Percentiles rank a stretch among this genome's conserved stretches.
phyloP scores from a whole-genome alignment of 2,797 vertebrate genomes.

The Salmo trutta region DNA sequence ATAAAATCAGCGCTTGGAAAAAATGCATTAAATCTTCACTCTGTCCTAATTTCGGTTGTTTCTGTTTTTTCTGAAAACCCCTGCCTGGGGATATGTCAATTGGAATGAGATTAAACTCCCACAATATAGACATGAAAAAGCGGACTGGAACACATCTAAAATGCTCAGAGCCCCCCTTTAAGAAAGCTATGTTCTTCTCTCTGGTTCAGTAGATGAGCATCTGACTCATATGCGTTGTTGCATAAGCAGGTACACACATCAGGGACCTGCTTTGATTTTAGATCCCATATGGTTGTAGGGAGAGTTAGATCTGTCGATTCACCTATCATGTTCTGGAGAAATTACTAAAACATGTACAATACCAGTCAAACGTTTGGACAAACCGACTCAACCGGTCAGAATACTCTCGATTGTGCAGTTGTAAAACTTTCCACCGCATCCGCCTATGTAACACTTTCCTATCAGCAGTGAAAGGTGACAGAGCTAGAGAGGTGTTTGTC shows the following conservation, averaged over 20 bases:
- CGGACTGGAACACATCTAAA: conserved; percentile 70
- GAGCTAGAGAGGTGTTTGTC: too few species aligned
- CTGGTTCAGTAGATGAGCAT: conserved; percentile 67
- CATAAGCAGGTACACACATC: conserved; percentile 69
- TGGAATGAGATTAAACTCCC: conserved; percentile 81
- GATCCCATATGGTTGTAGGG: conserved; percentile 18
- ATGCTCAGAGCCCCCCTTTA: conserved; percentile 68
- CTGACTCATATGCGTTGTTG: conserved; percentile 71
- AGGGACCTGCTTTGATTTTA: conserved; percentile 43
- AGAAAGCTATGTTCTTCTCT: conserved; percentile 58
- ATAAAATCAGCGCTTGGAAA: conserved; percentile 36
- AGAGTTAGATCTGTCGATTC: conserved; percentile 21
- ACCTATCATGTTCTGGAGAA: conserved; percentile 10
- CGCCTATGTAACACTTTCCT: too few species aligned
- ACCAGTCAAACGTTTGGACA: too few species aligned
- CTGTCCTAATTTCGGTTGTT: conserved; percentile 72
- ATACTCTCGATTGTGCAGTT: too few species aligned
- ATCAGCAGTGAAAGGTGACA: too few species aligned
- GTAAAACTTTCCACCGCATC: too few species aligned
- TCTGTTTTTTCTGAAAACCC: conserved; percentile 42
- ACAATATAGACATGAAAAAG: conserved; percentile 63
- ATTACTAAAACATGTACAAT: conserved; percentile 32
- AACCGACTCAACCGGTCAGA: too few species aligned
- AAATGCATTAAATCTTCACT: conserved; percentile 57
- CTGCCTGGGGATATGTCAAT: conserved; percentile 71